Evolutionary conservation across 2,888 invertebrate species (phyloP).

Genomic region (Linnaemya tessellans): DNA sequence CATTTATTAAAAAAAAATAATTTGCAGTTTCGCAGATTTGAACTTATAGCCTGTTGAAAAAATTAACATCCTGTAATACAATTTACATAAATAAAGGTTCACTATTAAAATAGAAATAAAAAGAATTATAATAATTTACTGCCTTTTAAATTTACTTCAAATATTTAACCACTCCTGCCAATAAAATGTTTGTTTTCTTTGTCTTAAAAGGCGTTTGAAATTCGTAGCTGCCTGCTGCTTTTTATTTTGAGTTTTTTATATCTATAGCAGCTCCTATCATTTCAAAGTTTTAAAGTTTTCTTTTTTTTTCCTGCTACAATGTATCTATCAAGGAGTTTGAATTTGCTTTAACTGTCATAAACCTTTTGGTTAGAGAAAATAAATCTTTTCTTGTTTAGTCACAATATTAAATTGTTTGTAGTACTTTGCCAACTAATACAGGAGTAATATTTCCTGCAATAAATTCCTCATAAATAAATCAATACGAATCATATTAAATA

Average conservation of each 20-base stretch:
- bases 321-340: slow-evolving; percentile 13
- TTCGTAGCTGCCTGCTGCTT: neutral
- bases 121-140: too few species aligned
- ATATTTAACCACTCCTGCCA: too few species aligned
- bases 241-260: neutral
- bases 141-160: too few species aligned
- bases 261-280: neutral
- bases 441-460: too few species aligned
- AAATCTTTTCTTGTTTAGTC: neutral
- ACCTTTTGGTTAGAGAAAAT: slow-evolving; percentile 28
- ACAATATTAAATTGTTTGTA: slow-evolving; percentile 35
- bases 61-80: too few species aligned
- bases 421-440: slow-evolving; percentile 8
- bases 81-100: too few species aligned
- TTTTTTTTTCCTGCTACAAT: neutral
- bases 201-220: neutral
- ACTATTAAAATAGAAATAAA: too few species aligned
- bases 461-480: slow-evolving; percentile 26
- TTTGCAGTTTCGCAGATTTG: too few species aligned
- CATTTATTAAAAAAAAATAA: too few species aligned
- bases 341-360: slow-evolving; percentile 48
- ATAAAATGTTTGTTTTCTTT: neutral
- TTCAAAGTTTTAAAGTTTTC: neutral
- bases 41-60: too few species aligned
- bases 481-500: slow-evolving; percentile 15